Evolutionary conservation across 2,888 invertebrate species (phyloP).

Genomic region (Coelinius sp.): DNA sequence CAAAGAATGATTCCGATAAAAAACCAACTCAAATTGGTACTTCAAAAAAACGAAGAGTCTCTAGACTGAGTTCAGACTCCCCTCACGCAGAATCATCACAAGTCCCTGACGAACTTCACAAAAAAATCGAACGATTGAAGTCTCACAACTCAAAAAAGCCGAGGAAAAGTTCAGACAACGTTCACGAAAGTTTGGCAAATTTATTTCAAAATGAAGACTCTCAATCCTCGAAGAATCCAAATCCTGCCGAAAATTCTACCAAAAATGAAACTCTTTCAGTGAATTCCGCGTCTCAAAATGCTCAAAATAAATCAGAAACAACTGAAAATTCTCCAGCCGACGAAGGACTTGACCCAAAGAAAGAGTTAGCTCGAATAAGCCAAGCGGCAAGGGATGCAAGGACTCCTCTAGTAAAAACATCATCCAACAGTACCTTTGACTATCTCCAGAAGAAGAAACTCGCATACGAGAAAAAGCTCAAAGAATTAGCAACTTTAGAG

Average conservation of each 20-base stretch:
- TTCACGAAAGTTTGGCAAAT: background rate
- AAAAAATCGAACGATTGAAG: background rate
- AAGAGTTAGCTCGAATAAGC: background rate
- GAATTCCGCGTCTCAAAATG: background rate
- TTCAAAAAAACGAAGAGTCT: background rate
- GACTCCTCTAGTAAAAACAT: background rate
- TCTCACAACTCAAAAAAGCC: background rate
- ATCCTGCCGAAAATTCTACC: too few species aligned
- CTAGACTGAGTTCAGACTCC: background rate
- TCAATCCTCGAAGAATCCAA: background rate
- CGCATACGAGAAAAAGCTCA: background rate
- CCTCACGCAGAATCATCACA: background rate
- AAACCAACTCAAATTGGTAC: slow-evolving; percentile 1
- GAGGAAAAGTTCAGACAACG: background rate
- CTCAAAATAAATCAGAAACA: background rate
- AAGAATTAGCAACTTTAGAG: too few species aligned
- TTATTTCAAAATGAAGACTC: background rate
- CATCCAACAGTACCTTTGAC: too few species aligned
- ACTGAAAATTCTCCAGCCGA: background rate
- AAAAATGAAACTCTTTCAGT: too few species aligned
- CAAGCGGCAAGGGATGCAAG: background rate
- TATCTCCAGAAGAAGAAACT: background rate
- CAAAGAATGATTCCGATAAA: background rate
- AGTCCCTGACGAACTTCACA: background rate
- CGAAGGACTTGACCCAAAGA: slow-evolving; percentile 11